These are phyloP conservation scores for Liopterus haemorrhoidalis DNA, from an alignment of 2,888 invertebrate genomes.

Conservation along the genomic window DNA sequence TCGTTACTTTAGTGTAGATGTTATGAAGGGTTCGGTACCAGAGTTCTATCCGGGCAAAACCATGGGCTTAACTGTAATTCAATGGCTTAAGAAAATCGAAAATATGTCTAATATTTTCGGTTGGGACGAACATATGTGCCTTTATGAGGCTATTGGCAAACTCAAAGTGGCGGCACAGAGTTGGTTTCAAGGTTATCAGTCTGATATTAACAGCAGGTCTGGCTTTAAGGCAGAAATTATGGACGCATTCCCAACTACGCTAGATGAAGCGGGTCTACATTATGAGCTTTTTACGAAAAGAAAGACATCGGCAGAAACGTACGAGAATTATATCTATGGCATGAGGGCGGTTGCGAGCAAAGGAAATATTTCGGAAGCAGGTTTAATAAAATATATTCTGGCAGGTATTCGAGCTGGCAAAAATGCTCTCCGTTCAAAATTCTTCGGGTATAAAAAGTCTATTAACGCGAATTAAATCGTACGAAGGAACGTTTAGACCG, in stretches of 20 bases:
- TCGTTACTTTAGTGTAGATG: too few species aligned
- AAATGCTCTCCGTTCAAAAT: too few species aligned
- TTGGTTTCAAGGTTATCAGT: slow-evolving; percentile 27
- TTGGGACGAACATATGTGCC: slow-evolving; percentile 29
- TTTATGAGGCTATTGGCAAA: slow-evolving; percentile 28
- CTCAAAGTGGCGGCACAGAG: slow-evolving; percentile 26
- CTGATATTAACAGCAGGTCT: slow-evolving; percentile 5
- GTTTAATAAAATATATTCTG: slow-evolving; percentile 18
- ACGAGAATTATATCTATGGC: slow-evolving; percentile 14
- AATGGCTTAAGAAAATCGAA: slow-evolving; percentile 30
- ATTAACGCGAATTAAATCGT: too few species aligned
- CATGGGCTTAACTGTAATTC: slow-evolving; percentile 23
- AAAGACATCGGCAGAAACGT: slow-evolving; percentile 12
- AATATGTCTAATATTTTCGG: slow-evolving; percentile 25
- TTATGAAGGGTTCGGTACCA: too few species aligned
- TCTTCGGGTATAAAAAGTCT: too few species aligned
- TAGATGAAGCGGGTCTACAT: slow-evolving; percentile 13
- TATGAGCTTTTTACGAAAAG: slow-evolving; percentile 10
- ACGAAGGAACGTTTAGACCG: too few species aligned
- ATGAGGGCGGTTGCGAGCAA: slow-evolving; percentile 16
- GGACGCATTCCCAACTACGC: slow-evolving; percentile 13
- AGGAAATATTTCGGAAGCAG: slow-evolving; percentile 8
- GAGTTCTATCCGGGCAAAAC: slow-evolving; percentile 15
- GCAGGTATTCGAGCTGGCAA: too few species aligned
- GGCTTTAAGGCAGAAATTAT: slow-evolving; percentile 8